These are phyloP conservation scores for Rhabdophis nuchalis DNA, from an alignment of 2,797 vertebrate genomes.

Conservation along the genomic window DNA sequence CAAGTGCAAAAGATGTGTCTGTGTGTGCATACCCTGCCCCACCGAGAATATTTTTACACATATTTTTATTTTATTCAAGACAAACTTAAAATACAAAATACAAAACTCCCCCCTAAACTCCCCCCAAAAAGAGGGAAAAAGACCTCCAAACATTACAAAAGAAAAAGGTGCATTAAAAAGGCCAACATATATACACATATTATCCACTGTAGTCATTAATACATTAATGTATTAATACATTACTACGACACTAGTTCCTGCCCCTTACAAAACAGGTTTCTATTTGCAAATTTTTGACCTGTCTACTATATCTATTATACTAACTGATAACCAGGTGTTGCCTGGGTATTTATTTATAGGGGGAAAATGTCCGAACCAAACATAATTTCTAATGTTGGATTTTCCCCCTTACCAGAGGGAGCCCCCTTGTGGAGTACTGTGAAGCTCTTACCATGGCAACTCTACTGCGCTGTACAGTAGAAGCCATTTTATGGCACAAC, in stretches of 20 bases:
- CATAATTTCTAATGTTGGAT: too few relatives aligned
- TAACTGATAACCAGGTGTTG: too few relatives aligned
- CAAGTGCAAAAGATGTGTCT: not conserved
- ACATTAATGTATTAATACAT: not conserved
- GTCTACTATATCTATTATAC: not conserved
- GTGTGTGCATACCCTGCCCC: not conserved
- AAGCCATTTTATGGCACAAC: too few relatives aligned
- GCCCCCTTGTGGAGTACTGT: too few relatives aligned
- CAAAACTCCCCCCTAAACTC: not conserved
- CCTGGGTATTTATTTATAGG: too few relatives aligned
- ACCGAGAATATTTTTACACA: not conserved
- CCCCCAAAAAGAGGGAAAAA: not conserved
- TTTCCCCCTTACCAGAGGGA: too few relatives aligned
- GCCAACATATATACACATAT: not conserved
- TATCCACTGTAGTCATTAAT: not conserved
- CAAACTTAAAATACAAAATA: not conserved
- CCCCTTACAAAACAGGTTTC: too few relatives aligned
- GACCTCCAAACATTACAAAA: not conserved
- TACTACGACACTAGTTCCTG: not conserved
- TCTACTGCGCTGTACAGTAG: too few relatives aligned
- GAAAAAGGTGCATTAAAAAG: not conserved
- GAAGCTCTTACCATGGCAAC: too few relatives aligned
- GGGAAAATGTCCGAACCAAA: too few relatives aligned
- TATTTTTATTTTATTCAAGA: not conserved
- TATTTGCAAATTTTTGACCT: too few relatives aligned